Evolutionary conservation across 1,140 invertebrate genomes (phyloP), one percentile per base, ranked within the genome.

Genomic region (Pentalonia nigronervosa): DNA sequence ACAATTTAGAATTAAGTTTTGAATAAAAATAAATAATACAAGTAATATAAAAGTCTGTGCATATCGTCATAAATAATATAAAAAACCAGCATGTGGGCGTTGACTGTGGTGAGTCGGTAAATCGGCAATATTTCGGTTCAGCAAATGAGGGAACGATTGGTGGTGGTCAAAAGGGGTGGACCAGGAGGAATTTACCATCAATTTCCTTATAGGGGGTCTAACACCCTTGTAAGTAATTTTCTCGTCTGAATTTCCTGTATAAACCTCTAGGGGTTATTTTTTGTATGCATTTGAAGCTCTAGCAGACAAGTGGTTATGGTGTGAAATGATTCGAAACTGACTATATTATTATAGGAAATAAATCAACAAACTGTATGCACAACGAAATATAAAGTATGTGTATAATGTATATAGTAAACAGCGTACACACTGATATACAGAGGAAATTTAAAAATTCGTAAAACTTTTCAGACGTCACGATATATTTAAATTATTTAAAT

Each of bases 61-160:
- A 36, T 89, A 89, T 89, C 34, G 88, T 89, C 88, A 36, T 53
- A 53, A 56, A 89, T 89, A 93, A 93, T 93, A 45, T 30, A 56
- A 48, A 93, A 93, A 93, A 93, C 91, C 91, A 93, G 91, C 91
- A 36, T 93, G 91, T 93, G 91, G 91, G 91, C 91, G 91, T 93
- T 93, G 91, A 86, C 91, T 93, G 91, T 41, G 91, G 91, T 53
- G 81, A 84, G 34, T 86, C 47, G 47, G 76, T 84, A 53, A 86
- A 83, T 50, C 91, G 67, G n/a, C 25, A 36, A 89, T 89, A 89
- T 53, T 89, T 34, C 6, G 53, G 45, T 47, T 81, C n/a, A 47
- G 76, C 41, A n/a, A 50, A 81, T 81, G 17, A 41, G 90, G 60
- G 90, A 60, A 81, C 91, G 91, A 92, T 92, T 84, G 91, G 81